Evolutionary conservation across 2,797 vertebrate genomes (phyloP), one percentile per base, ranked within the genome.

Genomic region (Amniataba percoides): DNA sequence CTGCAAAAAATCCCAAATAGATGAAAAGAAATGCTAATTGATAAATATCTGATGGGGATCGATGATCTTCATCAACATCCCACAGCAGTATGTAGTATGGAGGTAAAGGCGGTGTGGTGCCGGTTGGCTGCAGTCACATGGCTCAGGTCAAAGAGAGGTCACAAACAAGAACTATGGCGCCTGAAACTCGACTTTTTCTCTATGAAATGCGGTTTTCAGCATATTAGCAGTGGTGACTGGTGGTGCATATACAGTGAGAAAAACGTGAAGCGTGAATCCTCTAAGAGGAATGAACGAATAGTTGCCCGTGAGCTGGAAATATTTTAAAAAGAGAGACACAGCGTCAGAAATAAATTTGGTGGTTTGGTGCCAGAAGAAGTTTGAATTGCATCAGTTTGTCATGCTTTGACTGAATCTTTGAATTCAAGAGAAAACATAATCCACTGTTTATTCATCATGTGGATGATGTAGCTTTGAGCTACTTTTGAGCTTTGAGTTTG

Each of bases 161-260:
- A 80, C 27, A 71, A 71, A 74, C 19, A 70, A 61, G 19, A 75
- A 55, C 34, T 43, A 18, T 48, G 63, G 31, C 46, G 23, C 18
- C 10, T 39, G 39, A 75, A 71, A 69, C 43, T 58, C 15, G 72
- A 63, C 13, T 48, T 80, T 71, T 68, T n/a, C 43, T 51, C 39
- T 40, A 71, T 53, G n/a, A 76, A 82, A 74, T 79, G 6, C 0
- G 58, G 69, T 82, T 85, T 68, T 45, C 51, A 48, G 52, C 55
- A 59, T 52, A 74, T 82, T 63, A 71, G 58, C 23, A 3, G 48
- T 39, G 40, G 21, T 58, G 64, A 77, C 21, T 14, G 0, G 45
- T 65, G 52, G 67, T 31, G 45, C 61, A 52, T 39, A 27, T 39
- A 27, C 25, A 21, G 45, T 40, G 65, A 31, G 25, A 63, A 60